These are phyloP conservation scores for Tetrao urogallus DNA, from an alignment of 2,113 vertebrate genomes.

Conservation along the genomic window DNA sequence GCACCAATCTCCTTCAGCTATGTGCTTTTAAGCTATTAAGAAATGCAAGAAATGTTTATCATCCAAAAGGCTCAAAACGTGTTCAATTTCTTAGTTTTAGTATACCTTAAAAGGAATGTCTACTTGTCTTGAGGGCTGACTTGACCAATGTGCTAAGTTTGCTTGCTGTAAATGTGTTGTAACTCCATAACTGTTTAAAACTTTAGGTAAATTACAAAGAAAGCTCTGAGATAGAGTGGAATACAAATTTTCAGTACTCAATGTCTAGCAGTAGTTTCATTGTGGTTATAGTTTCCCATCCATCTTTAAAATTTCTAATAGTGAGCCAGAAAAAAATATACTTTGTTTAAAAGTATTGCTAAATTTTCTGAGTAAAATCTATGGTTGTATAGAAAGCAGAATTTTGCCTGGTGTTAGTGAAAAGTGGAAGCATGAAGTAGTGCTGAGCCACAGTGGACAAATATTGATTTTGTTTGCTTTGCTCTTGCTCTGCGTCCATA, in stretches of 20 bases:
- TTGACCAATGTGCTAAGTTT: not conserved
- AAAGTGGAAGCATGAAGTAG: not conserved
- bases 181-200: not conserved
- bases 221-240: not conserved
- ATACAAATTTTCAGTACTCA: not conserved
- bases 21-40: not conserved
- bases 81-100: not conserved
- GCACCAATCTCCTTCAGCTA: not conserved
- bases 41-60: conserved; percentile 7
- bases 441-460: not conserved
- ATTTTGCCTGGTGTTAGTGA: not conserved
- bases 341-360: not conserved
- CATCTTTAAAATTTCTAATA: not conserved
- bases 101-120: not conserved
- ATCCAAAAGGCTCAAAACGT: not conserved
- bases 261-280: not conserved
- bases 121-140: not conserved
- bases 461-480: not conserved
- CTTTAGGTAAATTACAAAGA: not conserved
- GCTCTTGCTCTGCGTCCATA: not conserved
- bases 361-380: not conserved
- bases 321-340: not conserved
- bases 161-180: not conserved
- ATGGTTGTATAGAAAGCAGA: not conserved
- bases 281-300: not conserved